A percentile compares a stretch with the other conserved stretches of the same genome.
phyloP scores from a whole-genome alignment of 2,113 vertebrate species.

The Cacatua alba region DNA sequence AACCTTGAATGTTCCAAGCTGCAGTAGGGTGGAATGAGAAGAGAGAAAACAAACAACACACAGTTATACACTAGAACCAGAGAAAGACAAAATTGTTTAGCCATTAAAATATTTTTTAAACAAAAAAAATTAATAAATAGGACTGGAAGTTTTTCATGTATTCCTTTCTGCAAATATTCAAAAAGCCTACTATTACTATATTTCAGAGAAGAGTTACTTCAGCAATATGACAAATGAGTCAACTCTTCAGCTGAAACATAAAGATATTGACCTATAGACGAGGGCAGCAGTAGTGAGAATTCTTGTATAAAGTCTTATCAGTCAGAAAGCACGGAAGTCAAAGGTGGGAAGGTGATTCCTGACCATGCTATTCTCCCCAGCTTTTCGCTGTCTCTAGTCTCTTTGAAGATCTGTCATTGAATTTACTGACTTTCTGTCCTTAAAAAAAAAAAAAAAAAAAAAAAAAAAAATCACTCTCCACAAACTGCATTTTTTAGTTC shows the following conservation, averaged over 20 bases:
- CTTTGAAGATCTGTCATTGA: not conserved
- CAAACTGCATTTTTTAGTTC: not conserved
- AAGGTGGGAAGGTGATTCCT: not conserved
- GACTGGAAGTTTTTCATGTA: not conserved
- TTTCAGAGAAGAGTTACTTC: not conserved
- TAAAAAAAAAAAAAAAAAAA: not conserved
- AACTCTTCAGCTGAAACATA: not conserved
- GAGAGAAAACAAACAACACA: not conserved
- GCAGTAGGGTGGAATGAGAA: not conserved
- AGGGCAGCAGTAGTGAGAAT: not conserved
- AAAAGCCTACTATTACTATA: not conserved
- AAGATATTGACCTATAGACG: not conserved
- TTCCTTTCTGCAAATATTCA: not conserved
- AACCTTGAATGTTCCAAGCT: slow-evolving; percentile 77
- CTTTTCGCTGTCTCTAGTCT: not conserved
- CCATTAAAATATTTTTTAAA: not conserved
- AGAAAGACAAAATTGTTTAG: not conserved
- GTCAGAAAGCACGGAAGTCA: not conserved
- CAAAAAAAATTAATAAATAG: not conserved
- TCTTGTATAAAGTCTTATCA: not conserved
- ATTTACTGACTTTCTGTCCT: not conserved
- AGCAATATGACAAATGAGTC: not conserved
- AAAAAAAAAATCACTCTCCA: not conserved
- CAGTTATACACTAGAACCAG: not conserved
- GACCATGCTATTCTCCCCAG: not conserved